Base-by-base conservation (phyloP, 2,113 vertebrate genomes). In the Phrynosoma platyrhinos region DNA sequence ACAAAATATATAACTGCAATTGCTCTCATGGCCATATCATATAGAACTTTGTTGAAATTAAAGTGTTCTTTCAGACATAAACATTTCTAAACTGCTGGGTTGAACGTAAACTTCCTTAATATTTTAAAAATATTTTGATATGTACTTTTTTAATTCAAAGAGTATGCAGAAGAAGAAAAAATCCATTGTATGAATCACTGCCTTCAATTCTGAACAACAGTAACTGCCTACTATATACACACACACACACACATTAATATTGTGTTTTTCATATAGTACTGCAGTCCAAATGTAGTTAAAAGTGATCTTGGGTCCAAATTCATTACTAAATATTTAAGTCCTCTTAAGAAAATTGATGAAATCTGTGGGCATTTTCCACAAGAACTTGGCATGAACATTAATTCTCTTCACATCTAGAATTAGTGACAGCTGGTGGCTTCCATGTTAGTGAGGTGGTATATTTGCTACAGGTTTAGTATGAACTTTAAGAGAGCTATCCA, bases 301-400 rank as follows among this genome's bases (percentile, higher is more conserved):
- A 84, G 76, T 20, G 30, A 53, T 52, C 47, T 86, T 71, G 69
- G 66, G 40, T 80, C 16, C 47, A 58, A 58, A 6, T 3, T 25
- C 52, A 72, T 80, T 80, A 72, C 23, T 40, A 23, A 30, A 80
- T 69, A 40, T 40, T 71, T 53, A 71, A n/a, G 30, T 9, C 76
- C 69, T 21, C n/a, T 71, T 30, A 40, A 32, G 12, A 47, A 64
- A 53, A 69, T 20, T 52, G 75, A 68, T 79, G 69, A 52, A 32
- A 80, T 20, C 36, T 87, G 30, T 9, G 53, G 53, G 27, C 27
- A 74, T 81, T 87, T 87, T 87, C 21, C 32, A 74, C 72, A 72
- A 18, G 25, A 85, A 81, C 53, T 72, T 80, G 25, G 47, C 32
- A 8, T 55, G 66, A 42, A 27, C 32, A n/a, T 72, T 27, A 36